These are phyloP conservation scores for Aporrectodea caliginosa DNA, from an alignment of 1,140 invertebrate species.

Conservation along the genomic window DNA sequence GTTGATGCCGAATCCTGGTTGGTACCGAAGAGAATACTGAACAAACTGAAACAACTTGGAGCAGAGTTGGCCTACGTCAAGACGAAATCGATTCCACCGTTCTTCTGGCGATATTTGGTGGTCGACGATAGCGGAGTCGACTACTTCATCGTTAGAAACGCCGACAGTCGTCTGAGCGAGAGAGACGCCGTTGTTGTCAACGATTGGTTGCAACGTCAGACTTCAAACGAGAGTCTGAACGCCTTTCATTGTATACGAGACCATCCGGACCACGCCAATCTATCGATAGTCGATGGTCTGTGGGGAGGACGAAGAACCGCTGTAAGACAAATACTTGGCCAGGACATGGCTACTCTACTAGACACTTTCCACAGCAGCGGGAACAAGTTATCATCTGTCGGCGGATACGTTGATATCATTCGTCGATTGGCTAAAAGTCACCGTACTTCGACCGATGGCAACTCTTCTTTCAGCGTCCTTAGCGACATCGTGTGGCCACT, in stretches of 20 bases:
- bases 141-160: constrained; percentile 43
- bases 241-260: constrained; percentile 46
- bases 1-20: not conserved
- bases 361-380: not conserved
- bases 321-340: not conserved
- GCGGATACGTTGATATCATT: not conserved
- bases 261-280: constrained; percentile 35
- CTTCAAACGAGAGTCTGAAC: not conserved
- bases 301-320: not conserved
- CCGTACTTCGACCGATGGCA: too few species aligned
- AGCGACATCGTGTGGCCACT: not conserved
- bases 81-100: constrained; percentile 3
- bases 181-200: constrained; percentile 44
- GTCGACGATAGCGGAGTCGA: constrained; percentile 46
- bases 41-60: not conserved
- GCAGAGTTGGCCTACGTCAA: constrained; percentile 21
- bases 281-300: constrained; percentile 7
- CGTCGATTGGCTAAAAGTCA: not conserved
- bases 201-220: constrained; percentile 38
- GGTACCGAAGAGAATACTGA: constrained; percentile 21
- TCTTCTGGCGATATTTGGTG: constrained; percentile 43
- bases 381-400: not conserved
- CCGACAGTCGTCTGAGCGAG: constrained; percentile 37
- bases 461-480: not conserved
- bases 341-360: not conserved